Conservation (phyloP, 2,888 invertebrate genomes). For the Stenchaetothrips biformis region DNA sequence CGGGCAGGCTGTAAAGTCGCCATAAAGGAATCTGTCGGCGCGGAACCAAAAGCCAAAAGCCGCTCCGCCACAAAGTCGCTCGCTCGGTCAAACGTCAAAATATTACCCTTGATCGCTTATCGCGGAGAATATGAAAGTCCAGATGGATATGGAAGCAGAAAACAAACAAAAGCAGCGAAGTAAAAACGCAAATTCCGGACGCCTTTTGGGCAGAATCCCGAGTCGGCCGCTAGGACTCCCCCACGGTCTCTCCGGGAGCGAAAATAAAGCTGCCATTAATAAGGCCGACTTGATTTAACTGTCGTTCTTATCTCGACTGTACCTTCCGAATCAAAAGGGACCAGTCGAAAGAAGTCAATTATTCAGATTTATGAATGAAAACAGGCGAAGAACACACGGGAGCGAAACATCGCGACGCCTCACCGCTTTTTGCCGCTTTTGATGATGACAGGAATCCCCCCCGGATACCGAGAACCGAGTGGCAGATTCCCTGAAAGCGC, state of each 20-base stretch:
- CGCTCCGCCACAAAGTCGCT: not conserved
- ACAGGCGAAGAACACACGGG: not conserved
- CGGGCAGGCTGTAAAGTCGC: not conserved
- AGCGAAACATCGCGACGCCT: not conserved
- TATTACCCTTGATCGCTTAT: slow-evolving; percentile 13
- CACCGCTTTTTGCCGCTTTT: no score
- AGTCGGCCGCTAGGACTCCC: no score
- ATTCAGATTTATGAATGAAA: not conserved
- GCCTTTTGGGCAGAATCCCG: not conserved
- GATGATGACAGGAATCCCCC: not conserved
- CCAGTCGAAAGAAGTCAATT: no score
- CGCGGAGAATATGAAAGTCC: not conserved
- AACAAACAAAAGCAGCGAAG: not conserved
- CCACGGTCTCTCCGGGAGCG: not conserved
- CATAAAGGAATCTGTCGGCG: slow-evolving; percentile 18
- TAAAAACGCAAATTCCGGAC: not conserved
- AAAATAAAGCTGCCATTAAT: no score
- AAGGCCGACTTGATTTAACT: no score
- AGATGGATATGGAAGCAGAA: no score
- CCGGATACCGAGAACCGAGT: not conserved
- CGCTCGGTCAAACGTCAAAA: slow-evolving; percentile 13
- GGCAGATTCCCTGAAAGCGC: not conserved
- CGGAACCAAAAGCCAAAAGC: not conserved
- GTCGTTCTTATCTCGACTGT: no score
- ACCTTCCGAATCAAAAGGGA: no score